phyloP scores from a whole-genome alignment of 2,113 vertebrate genomes.

The Hyaena hyaena region DNA sequence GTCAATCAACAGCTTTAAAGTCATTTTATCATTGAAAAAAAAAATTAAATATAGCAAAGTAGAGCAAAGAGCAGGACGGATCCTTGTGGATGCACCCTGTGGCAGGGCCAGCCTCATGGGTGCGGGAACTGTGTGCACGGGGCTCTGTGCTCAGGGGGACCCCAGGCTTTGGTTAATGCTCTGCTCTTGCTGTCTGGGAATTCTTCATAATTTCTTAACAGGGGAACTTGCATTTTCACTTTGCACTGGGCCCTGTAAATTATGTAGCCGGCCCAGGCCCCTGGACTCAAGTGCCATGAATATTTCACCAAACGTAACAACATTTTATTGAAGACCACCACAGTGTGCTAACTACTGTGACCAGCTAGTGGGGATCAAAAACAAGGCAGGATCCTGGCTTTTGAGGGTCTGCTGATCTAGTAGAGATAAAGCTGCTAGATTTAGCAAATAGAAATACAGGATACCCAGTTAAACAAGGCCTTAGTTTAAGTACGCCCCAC shows the following conservation, averaged over 20 bases:
- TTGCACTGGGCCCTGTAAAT: too few relatives aligned
- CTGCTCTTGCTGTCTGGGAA: background rate
- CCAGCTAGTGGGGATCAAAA: background rate
- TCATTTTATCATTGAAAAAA: background rate
- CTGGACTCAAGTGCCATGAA: background rate
- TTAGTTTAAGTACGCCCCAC: background rate
- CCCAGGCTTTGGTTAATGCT: background rate
- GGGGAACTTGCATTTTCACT: too few relatives aligned
- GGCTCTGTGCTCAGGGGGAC: background rate
- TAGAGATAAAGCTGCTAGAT: background rate
- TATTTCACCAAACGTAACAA: background rate
- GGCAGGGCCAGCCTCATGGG: too few relatives aligned
- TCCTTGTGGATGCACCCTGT: too few relatives aligned
- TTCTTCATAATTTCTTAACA: background rate
- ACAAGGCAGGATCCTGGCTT: background rate
- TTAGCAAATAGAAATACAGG: background rate
- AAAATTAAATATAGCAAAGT: background rate
- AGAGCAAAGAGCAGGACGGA: background rate
- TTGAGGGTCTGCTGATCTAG: background rate
- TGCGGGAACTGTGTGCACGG: background rate
- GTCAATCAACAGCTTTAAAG: background rate
- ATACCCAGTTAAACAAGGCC: background rate
- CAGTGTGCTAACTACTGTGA: background rate
- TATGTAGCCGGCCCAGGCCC: too few relatives aligned
- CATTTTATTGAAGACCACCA: background rate